Base-by-base conservation (phyloP, 2,797 vertebrate species). In the Chelon labrosus region DNA sequence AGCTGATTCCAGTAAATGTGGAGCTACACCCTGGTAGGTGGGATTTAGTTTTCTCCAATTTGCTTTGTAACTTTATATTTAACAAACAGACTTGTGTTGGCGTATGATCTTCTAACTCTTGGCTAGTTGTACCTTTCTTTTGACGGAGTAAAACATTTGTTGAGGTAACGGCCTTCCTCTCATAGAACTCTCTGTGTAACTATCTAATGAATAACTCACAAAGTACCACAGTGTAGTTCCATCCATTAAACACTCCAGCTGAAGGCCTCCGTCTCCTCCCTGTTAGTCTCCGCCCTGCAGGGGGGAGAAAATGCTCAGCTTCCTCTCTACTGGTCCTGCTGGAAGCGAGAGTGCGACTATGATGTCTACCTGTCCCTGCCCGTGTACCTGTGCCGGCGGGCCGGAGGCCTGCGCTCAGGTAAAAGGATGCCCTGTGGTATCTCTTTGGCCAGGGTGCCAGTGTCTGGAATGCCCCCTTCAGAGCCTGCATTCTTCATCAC, bases 261-360 rank as follows among this genome's bases (percentile, higher is more conserved):
- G 88, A 94, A 91, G 90, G 85, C 88, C 83, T 88, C 81, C 86
- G 1, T 94, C 87, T 92, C 91, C 88, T 90, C 88, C 88, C 79
- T 85, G 87, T 90, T 90, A 94, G 94, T 95, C 89, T 94, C 95
- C 85, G 90, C 93, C 90, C 90, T 96, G 80, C 94, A 95, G 83
- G 91, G 94, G 88, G 94, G 92, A 74, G 94, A 94, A 77, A 94
- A 94, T 19, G 88, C 90, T 75, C 93, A 94, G 86, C 93, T 95
- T 84, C 95, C 95, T 0, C 93, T 96, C 91, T 95, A 95, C 94
- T 96, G 95, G 95, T 95, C 95, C 91, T 95, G 94, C 89, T 96
- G 95, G 95, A 96, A 94, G 92, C 93, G 94, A 70, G 95, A 96
- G 76, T 94, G 94, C 70, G 94, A 96, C 89, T 95, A 94, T 85